These are phyloP conservation scores for Pseudochirops corinnae DNA, from an alignment of 2,797 vertebrate species.

Conservation along the genomic window DNA sequence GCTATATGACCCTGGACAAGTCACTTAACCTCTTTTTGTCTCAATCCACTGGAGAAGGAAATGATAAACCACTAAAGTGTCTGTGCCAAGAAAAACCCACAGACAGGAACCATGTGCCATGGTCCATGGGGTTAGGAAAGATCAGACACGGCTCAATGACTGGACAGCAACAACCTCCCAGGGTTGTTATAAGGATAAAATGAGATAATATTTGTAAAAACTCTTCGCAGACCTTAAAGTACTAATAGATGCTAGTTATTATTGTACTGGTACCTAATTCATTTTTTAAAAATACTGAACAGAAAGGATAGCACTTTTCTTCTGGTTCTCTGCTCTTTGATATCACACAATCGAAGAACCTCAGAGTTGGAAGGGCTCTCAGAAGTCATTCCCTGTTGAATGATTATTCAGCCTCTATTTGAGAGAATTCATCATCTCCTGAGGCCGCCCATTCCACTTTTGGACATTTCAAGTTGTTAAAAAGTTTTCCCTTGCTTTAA, in stretches of 20 bases:
- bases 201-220: neutral
- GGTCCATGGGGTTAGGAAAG: neutral
- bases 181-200: neutral
- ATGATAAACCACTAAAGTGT: neutral
- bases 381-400: neutral
- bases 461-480: neutral
- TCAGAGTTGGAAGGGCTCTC: neutral
- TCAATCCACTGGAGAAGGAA: slow-evolving; percentile 1
- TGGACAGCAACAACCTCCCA: neutral
- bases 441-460: neutral
- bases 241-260: neutral
- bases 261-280: neutral
- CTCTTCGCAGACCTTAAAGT: neutral
- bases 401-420: neutral
- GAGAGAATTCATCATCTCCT: neutral
- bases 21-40: neutral
- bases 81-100: neutral
- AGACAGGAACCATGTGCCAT: neutral
- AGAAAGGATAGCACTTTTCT: neutral
- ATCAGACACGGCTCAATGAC: neutral
- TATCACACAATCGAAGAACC: neutral
- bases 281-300: neutral
- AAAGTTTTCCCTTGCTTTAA: neutral
- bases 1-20: neutral
- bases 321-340: neutral